Evolutionary conservation across 2,888 invertebrate genomes (phyloP).

Genomic region (Serripes groenlandicus): DNA sequence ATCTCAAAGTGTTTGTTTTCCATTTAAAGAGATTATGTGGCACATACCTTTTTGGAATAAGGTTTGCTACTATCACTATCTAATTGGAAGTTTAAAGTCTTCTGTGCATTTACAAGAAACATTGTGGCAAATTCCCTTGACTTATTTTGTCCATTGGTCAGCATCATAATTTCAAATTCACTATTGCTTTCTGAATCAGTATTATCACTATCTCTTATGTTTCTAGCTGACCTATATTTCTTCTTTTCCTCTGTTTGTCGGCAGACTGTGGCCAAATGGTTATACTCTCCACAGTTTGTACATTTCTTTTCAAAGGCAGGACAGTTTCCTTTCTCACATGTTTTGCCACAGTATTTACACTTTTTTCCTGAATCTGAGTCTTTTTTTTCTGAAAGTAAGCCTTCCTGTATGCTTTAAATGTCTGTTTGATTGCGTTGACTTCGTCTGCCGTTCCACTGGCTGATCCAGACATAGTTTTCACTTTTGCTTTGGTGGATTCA

Average conservation of each 20-base stretch:
- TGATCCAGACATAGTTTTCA: slow-evolving; percentile 23
- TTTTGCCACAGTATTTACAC: slow-evolving; percentile 12
- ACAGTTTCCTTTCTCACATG: slow-evolving; percentile 20
- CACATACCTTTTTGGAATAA: too few species aligned
- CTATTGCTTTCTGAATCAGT: too few species aligned
- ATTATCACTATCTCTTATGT: too few species aligned
- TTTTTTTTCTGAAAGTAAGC: not conserved
- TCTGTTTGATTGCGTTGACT: not conserved
- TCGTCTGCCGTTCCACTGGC: not conserved
- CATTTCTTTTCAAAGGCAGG: slow-evolving; percentile 16
- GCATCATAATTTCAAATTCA: slow-evolving; percentile 16
- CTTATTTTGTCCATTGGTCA: not conserved
- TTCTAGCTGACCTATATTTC: too few species aligned
- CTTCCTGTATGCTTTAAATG: not conserved
- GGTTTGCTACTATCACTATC: slow-evolving; percentile 8
- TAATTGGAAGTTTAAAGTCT: slow-evolving; percentile 16
- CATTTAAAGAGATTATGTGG: not conserved
- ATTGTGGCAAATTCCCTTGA: slow-evolving; percentile 11
- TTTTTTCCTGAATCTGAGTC: not conserved
- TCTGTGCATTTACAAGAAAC: slow-evolving; percentile 1
- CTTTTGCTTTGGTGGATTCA: slow-evolving; percentile 21
- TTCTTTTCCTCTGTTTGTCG: not conserved
- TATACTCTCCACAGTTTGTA: not conserved
- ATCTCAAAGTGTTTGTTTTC: slow-evolving; percentile 4
- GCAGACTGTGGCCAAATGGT: slow-evolving; percentile 25